Evolutionary conservation across 2,797 vertebrate species (phyloP).

Genomic region (Silurus lanzhouensis): DNA sequence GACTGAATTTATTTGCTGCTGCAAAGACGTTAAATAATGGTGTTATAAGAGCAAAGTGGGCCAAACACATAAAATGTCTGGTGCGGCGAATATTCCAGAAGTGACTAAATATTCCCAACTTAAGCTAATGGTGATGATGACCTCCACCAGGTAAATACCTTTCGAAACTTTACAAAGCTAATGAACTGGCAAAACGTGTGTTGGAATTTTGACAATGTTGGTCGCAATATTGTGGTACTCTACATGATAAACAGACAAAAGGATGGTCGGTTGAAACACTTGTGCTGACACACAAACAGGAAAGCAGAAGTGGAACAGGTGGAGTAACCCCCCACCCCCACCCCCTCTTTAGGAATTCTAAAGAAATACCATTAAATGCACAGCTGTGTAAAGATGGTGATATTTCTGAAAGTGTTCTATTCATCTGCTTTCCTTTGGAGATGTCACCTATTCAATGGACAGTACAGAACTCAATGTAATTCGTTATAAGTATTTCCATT

Average conservation of each 20-base stretch:
- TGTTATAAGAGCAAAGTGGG: conserved; percentile 27
- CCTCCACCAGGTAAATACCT: conserved; percentile 8
- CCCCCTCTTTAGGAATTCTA: too few relatives aligned
- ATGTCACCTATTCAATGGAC: too few relatives aligned
- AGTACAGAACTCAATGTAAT: too few relatives aligned
- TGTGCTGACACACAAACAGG: too few relatives aligned
- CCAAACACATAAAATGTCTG: conserved; percentile 26
- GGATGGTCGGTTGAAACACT: too few relatives aligned
- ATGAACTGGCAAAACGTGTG: background rate
- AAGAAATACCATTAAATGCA: too few relatives aligned
- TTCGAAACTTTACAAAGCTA: background rate
- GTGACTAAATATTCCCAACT: conserved; percentile 31
- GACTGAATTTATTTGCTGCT: conserved; percentile 38
- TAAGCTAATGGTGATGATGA: conserved; percentile 13
- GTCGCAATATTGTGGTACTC: too few relatives aligned
- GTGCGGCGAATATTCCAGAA: background rate
- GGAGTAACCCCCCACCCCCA: too few relatives aligned
- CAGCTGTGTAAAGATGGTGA: background rate
- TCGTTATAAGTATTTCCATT: too few relatives aligned
- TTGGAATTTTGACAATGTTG: background rate
- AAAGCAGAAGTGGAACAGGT: background rate
- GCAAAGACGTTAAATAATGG: conserved; percentile 40
- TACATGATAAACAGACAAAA: background rate
- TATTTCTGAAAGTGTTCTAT: background rate
- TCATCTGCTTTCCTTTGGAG: too few relatives aligned